A percentile compares a stretch with the other conserved stretches of the same genome.
Conservation (phyloP, 2,888 invertebrate genomes). For the Melangyna quadrimaculata region DNA sequence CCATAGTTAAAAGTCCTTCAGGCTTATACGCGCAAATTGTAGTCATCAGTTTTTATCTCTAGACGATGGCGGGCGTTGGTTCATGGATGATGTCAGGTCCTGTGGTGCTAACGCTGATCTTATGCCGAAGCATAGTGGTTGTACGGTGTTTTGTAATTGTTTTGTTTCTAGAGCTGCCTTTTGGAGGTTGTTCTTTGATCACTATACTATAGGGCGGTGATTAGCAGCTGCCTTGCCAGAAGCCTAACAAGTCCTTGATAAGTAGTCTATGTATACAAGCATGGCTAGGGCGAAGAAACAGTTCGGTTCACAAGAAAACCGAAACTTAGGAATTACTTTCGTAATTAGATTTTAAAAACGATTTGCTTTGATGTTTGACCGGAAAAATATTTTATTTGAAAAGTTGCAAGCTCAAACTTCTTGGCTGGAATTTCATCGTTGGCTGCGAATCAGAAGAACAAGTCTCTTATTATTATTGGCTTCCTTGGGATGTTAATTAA, state of each 20-base stretch:
- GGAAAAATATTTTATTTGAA: slow-evolving; percentile 47
- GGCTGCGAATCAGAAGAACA: not conserved
- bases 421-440: not conserved
- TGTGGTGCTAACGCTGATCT: slow-evolving; percentile 1
- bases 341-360: slow-evolving; percentile 61
- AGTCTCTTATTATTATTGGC: slow-evolving; percentile 35
- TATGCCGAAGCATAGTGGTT: not conserved
- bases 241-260: slow-evolving; percentile 59
- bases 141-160: slow-evolving; percentile 52
- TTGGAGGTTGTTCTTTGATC: slow-evolving; percentile 43
- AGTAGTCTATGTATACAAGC: not conserved
- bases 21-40: slow-evolving; percentile 52
- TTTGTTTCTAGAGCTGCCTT: slow-evolving; percentile 29
- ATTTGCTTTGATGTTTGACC: slow-evolving; percentile 51
- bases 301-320: slow-evolving; percentile 29
- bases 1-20: slow-evolving; percentile 69
- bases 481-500: slow-evolving; percentile 34
- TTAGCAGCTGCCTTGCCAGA: slow-evolving; percentile 48
- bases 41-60: slow-evolving; percentile 43
- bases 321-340: slow-evolving; percentile 57
- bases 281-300: not conserved
- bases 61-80: slow-evolving; percentile 2
- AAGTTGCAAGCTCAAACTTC: slow-evolving; percentile 27
- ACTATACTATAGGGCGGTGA: slow-evolving; percentile 60
- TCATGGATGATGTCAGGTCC: not conserved